Evolutionary conservation across 2,888 invertebrate genomes (phyloP), one percentile per base, ranked within the genome.

Genomic region (Ecdyonurus torrentis): DNA sequence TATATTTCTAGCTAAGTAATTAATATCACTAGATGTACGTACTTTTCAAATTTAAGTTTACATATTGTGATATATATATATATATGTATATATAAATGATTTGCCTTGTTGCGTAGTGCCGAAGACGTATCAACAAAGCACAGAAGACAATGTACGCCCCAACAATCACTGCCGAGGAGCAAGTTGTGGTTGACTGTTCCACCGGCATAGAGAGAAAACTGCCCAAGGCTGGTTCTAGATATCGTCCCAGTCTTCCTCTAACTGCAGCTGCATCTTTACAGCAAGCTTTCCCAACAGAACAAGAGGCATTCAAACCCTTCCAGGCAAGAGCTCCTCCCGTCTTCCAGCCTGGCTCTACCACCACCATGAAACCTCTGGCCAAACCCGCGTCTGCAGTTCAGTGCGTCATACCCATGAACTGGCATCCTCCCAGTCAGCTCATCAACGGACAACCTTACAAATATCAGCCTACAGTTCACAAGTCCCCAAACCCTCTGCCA

Each of bases 111-210:
- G 5, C 7, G n/a, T 20, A 55, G 55, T 55, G 55, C 20, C 55
- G 55, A 55, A 55, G 20, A 55, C n/a, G 55, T n/a, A 55, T 55
- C 20, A 55, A 55, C 55, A 18, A 18, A 55, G 55, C 55, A 22
- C 55, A 55, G 20, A 55, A 55, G n/a, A 55, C 55, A 22, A 55
- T 55, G 19, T 55, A 55, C 55, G 55, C 55, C 5, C 55, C 55
- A n/a, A 55, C 55, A n/a, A 55, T 55, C 5, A 55, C 55, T 18
- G 7, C 55, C 5, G 55, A 55, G 20, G 55, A 55, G 7, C 50
- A 50, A 18, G 19, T n/a, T n/a, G 55, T 55, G 20, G 5, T 55
- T 22, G 55, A 55, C 7, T 37, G 37, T 15, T 10, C 7, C 15
- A 37, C 37, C 5, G 37, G 37, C 7, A 37, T 37, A 15, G 37